Conservation (phyloP, 2,888 invertebrate species). For the Erannis defoliaria region DNA sequence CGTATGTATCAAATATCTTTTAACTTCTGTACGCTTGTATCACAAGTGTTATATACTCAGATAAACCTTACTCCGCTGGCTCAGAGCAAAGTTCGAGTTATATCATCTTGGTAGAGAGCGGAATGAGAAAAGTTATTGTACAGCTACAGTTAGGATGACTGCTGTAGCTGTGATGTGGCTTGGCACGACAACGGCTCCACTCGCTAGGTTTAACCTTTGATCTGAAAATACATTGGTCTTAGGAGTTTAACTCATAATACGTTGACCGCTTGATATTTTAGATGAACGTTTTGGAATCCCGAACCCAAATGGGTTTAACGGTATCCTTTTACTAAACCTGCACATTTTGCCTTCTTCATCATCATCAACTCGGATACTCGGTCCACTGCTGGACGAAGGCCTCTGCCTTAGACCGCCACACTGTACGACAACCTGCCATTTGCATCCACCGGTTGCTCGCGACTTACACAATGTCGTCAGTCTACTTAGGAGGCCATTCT, state of each 20-base stretch:
- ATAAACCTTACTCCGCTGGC: not conserved
- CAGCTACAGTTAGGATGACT: slow-evolving; percentile 39
- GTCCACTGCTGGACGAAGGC: no score
- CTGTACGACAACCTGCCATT: no score
- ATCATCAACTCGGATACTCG: no score
- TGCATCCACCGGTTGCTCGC: no score
- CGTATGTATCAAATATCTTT: no score
- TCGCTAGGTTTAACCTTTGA: slow-evolving; percentile 13
- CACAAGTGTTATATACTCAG: slow-evolving; percentile 16
- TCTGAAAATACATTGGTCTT: not conserved
- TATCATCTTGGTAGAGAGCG: slow-evolving; percentile 46
- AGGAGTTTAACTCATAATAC: not conserved
- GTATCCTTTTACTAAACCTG: no score
- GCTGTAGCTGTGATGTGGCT: slow-evolving; percentile 22
- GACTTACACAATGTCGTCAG: no score
- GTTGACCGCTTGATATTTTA: not conserved
- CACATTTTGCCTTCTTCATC: not conserved
- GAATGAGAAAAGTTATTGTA: slow-evolving; percentile 53
- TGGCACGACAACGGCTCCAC: slow-evolving; percentile 17
- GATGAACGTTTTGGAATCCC: no score
- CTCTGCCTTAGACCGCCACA: no score
- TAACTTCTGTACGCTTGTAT: not conserved
- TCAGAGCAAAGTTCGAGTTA: slow-evolving; percentile 42
- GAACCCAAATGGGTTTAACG: not conserved
- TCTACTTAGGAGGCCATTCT: no score